Base-by-base conservation (phyloP, 2,113 vertebrate genomes). In the Sterna hirundo region DNA sequence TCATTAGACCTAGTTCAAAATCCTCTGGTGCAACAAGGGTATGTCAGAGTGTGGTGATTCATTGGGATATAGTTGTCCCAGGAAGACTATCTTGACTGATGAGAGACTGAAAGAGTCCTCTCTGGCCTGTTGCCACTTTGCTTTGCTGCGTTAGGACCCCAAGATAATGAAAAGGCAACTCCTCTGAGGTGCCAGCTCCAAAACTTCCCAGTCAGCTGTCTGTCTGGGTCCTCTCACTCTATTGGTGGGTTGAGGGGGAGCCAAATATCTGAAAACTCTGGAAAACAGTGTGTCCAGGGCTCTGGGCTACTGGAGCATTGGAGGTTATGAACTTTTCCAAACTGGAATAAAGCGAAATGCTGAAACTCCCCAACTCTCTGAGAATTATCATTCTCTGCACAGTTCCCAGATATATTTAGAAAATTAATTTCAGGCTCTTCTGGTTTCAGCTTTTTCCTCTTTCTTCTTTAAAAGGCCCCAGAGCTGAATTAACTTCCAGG, bases 341-440 rank as follows among this genome's bases (percentile, higher is more conserved):
- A 54, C 30, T 49, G 20, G 34, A 83, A 58, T 77, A 66, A 90
- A 88, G 19, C 4, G 7, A 94, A 69, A 93, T 25, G 5, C 6
- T 62, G 26, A 40, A 70, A 38, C 11, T 93, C 9, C 6, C 11
- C 10, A 83, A 3, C 20, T 66, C 64, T 62, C 25, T 74, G 36
- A 49, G 76, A 93, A n/a, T 91, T 88, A 69, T 40, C 2, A 80
- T 91, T 93, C 84, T 93, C 42, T 80, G 75, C 76, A 70, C 60
- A 80, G 26, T 32, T 88, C 46, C 42, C 27, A 58, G 85, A 60
- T 88, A 94, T 66, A 88, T 88, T 95, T 93, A 96, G 90, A 86
- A 96, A 94, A 94, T 77, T 94, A 93, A 95, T 97, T 96, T 97
- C 93, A 95, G 92, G 87, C 71, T 93, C 46, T 88, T 92, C 82